Percentiles rank a stretch among this genome's conserved stretches.
phyloP scores from a whole-genome alignment of 1,140 invertebrate species.

The Aphidius gifuensis region DNA sequence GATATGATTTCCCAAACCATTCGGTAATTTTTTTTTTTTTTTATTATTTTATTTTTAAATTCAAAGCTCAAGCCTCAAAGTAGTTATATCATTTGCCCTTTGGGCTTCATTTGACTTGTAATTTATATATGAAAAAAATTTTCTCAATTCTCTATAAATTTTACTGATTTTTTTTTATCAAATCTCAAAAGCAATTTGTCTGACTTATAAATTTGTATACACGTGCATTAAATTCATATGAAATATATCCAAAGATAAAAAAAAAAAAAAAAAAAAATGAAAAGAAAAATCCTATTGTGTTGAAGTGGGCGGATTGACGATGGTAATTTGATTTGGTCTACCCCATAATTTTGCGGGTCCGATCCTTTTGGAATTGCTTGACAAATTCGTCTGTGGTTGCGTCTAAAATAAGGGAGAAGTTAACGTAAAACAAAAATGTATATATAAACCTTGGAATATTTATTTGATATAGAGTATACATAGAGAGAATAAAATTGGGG shows the following conservation, averaged over 20 bases:
- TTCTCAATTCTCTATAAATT: too few species aligned
- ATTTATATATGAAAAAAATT: too few species aligned
- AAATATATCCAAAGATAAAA: not conserved
- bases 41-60: too few species aligned
- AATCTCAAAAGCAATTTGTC: not conserved
- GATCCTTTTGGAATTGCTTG: conserved; percentile 38
- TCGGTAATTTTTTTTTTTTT: too few species aligned
- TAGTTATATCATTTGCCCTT: too few species aligned
- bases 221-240: not conserved
- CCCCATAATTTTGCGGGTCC: conserved; percentile 35
- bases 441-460: not conserved
- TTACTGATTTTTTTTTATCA: too few species aligned
- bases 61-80: too few species aligned
- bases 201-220: not conserved
- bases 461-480: too few species aligned
- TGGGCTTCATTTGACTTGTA: too few species aligned
- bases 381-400: conserved; percentile 31
- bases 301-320: conserved; percentile 10
- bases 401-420: not conserved
- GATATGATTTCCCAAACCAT: too few species aligned
- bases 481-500: too few species aligned
- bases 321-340: conserved; percentile 44
- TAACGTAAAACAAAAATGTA: not conserved
- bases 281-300: conserved; percentile 1
- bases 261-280: not conserved